A percentile compares a stretch with the other conserved stretches of the same genome.
Evolutionary conservation across 2,113 vertebrate genomes (phyloP).

Genomic region (Cottus gobio): DNA sequence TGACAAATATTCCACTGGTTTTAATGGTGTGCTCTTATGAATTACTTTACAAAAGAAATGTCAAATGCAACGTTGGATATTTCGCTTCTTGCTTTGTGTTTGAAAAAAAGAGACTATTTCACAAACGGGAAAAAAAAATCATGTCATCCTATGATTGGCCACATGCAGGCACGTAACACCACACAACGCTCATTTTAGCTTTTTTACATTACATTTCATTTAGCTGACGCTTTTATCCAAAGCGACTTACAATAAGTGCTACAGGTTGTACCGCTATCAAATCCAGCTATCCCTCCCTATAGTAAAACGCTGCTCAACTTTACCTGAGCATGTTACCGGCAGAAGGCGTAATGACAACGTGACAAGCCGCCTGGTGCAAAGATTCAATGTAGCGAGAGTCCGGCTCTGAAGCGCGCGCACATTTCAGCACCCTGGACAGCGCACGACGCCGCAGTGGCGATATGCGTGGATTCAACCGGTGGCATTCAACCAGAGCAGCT

Average conservation of each 20-base stretch:
- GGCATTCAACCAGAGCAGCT: slow-evolving; percentile 51
- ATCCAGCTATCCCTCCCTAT: neutral
- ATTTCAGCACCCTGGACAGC: slow-evolving; percentile 74
- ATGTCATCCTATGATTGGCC: slow-evolving; percentile 59
- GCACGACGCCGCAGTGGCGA: slow-evolving; percentile 69
- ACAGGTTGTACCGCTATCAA: slow-evolving; percentile 38
- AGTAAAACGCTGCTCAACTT: slow-evolving; percentile 30
- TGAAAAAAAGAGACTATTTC: neutral
- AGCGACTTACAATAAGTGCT: too few relatives aligned
- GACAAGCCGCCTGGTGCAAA: neutral
- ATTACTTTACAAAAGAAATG: neutral
- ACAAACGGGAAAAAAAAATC: neutral
- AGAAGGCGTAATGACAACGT: slow-evolving; percentile 5
- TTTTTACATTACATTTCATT: too few relatives aligned
- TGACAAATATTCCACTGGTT: neutral
- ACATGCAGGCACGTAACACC: slow-evolving; percentile 59
- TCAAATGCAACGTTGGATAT: neutral
- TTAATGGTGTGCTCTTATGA: neutral
- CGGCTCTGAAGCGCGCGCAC: slow-evolving; percentile 45
- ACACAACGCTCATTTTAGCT: slow-evolving; percentile 34
- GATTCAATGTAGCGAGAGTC: slow-evolving; percentile 30
- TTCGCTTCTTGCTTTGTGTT: neutral
- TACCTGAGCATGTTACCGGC: neutral
- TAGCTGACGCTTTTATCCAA: too few relatives aligned
- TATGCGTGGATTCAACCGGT: slow-evolving; percentile 79